Conservation (phyloP, 2,113 vertebrate species). For the Megaptera novaeangliae region DNA sequence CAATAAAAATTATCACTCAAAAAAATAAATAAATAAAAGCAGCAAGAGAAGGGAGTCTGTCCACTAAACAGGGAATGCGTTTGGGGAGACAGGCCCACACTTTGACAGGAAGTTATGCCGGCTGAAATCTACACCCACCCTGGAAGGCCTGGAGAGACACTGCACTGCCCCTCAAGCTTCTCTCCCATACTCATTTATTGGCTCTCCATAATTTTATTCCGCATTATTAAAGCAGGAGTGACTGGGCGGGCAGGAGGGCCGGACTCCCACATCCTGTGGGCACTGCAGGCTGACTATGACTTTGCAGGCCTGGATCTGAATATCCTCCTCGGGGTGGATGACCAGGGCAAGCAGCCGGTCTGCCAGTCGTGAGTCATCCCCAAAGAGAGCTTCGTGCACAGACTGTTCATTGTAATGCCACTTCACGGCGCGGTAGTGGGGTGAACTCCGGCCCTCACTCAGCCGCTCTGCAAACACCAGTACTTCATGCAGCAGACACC, state of each 20-base stretch:
- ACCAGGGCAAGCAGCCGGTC: constrained; percentile 61
- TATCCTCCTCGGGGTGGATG: constrained; percentile 54
- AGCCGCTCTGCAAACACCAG: constrained; percentile 66
- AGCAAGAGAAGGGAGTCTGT: neutral
- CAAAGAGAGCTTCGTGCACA: constrained; percentile 32
- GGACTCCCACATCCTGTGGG: neutral
- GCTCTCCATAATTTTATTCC: constrained; percentile 50
- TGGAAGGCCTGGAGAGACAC: neutral
- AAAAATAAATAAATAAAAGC: neutral
- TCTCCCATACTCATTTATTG: constrained; percentile 55
- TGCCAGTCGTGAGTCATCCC: constrained; percentile 53
- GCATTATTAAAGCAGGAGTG: constrained; percentile 39
- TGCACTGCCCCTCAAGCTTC: neutral
- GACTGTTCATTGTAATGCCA: constrained; percentile 64
- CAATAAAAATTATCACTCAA: neutral
- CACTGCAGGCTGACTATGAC: constrained; percentile 63
- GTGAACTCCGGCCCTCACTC: constrained; percentile 36
- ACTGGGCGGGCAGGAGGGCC: constrained; percentile 5
- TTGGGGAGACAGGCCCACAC: neutral
- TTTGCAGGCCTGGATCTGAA: constrained; percentile 63
- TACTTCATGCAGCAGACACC: neutral
- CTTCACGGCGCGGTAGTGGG: constrained; percentile 56
- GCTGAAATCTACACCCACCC: neutral
- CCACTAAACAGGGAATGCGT: neutral
- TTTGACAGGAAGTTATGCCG: neutral